Conservation (phyloP, 2,113 vertebrate species). For the Caretta caretta region DNA sequence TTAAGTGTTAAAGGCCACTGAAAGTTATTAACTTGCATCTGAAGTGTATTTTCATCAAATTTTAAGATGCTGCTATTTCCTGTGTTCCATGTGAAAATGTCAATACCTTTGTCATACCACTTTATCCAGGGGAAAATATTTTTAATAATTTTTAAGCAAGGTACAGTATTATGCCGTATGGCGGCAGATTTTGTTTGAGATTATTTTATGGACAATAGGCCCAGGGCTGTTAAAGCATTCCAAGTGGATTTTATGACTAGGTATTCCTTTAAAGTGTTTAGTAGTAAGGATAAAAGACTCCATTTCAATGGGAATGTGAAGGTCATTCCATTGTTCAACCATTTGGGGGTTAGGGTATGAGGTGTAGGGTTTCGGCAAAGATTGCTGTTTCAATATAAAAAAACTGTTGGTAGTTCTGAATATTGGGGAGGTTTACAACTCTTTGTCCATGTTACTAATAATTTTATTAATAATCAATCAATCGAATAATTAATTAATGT, state of each 20-base stretch:
- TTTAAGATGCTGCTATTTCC: neutral
- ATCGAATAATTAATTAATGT: conserved; percentile 12
- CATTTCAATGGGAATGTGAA: conserved; percentile 36
- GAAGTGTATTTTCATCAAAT: conserved; percentile 24
- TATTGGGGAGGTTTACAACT: neutral
- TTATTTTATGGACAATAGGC: conserved; percentile 30
- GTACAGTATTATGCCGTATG: conserved; percentile 8
- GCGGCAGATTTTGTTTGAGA: conserved; percentile 27
- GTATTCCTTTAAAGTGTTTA: conserved; percentile 21
- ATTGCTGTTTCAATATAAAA: conserved; percentile 16
- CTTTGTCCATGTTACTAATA: neutral
- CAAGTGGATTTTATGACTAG: conserved; percentile 40
- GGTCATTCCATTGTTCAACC: conserved; percentile 48
- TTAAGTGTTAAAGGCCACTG: neutral
- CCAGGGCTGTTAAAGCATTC: conserved; percentile 46
- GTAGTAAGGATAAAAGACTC: conserved; percentile 15
- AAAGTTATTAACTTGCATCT: neutral
- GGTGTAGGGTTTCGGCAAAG: conserved; percentile 37
- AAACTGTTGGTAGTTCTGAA: neutral
- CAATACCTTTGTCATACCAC: conserved; percentile 1
- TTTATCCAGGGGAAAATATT: conserved; percentile 17
- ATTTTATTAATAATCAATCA: conserved; percentile 47
- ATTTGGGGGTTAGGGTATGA: conserved; percentile 7
- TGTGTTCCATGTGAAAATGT: neutral
- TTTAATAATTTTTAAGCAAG: conserved; percentile 40